Conservation (phyloP, 2,113 vertebrate genomes). For the Cyprinodon brontotheroides region DNA sequence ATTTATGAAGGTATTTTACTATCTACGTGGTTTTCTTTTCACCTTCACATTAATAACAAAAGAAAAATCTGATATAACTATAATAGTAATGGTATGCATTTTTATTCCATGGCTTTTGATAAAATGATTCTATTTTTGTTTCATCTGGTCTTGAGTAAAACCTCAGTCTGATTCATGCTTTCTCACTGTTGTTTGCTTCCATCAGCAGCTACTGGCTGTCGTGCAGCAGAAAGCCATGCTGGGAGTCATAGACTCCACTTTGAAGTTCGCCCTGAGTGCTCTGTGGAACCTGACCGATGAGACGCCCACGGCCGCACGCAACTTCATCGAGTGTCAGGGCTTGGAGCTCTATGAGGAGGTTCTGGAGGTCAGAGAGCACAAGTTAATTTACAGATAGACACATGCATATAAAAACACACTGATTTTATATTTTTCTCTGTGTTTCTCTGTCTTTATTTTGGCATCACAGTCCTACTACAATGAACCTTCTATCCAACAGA, state of each 20-base stretch:
- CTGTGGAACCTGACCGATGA: constrained; percentile 97
- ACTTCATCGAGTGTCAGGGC: constrained; percentile 93
- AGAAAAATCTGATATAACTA: too few species aligned
- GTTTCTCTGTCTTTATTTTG: not conserved
- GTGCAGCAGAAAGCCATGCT: constrained; percentile 92
- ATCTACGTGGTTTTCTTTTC: not conserved
- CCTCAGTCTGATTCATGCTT: not conserved
- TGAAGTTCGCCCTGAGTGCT: constrained; percentile 91
- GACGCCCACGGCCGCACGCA: constrained; percentile 86
- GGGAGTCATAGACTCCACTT: constrained; percentile 88
- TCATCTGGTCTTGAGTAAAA: not conserved
- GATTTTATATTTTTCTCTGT: not conserved
- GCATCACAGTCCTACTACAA: constrained; percentile 85
- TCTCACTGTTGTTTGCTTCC: constrained; percentile 10
- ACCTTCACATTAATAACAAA: not conserved
- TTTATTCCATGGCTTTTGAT: not conserved
- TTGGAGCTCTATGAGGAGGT: constrained; percentile 93
- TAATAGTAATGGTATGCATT: not conserved
- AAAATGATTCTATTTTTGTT: not conserved
- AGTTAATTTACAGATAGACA: not conserved
- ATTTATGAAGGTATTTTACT: constrained; percentile 86
- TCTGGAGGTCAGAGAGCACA: constrained; percentile 82
- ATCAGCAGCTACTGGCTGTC: constrained; percentile 90
- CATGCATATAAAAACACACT: not conserved
- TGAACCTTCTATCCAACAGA: constrained; percentile 89